phyloP scores from a whole-genome alignment of 2,888 invertebrate genomes.

The Nebria brevicollis region DNA sequence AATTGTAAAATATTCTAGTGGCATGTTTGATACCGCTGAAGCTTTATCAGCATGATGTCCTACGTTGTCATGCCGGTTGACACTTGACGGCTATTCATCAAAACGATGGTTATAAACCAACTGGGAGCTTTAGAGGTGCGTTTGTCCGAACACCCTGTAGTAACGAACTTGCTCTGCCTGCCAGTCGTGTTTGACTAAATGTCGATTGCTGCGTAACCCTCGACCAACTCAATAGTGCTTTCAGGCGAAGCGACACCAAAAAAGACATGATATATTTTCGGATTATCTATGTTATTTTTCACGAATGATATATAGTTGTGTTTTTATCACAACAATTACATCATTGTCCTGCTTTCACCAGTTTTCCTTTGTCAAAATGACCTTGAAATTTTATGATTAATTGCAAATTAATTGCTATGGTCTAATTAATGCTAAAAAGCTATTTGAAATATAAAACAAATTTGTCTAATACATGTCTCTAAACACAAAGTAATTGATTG shows the following conservation, averaged over 20 bases:
- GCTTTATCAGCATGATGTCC: constrained; percentile 11
- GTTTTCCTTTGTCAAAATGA: neutral
- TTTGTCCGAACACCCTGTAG: constrained; percentile 9
- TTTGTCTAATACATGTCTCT: neutral
- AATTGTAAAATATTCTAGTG: neutral
- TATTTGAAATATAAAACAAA: neutral
- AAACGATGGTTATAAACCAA: neutral
- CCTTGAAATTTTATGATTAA: neutral
- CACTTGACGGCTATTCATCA: constrained; percentile 22
- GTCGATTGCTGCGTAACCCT: neutral
- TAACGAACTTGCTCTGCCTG: neutral
- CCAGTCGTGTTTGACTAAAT: constrained; percentile 6
- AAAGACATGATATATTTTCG: constrained; percentile 9
- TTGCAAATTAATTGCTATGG: neutral
- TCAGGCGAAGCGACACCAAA: neutral
- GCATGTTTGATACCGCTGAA: constrained; percentile 11
- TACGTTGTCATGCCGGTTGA: neutral
- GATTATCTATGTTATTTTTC: constrained; percentile 15
- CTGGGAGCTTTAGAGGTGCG: neutral
- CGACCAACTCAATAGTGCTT: neutral
- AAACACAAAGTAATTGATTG: neutral
- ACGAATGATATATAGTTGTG: constrained; percentile 3
- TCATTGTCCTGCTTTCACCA: neutral
- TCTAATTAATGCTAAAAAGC: neutral
- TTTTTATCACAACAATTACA: constrained; percentile 5